phyloP scores from a whole-genome alignment of 2,113 vertebrate genomes.

The Mastomys natalensis region DNA sequence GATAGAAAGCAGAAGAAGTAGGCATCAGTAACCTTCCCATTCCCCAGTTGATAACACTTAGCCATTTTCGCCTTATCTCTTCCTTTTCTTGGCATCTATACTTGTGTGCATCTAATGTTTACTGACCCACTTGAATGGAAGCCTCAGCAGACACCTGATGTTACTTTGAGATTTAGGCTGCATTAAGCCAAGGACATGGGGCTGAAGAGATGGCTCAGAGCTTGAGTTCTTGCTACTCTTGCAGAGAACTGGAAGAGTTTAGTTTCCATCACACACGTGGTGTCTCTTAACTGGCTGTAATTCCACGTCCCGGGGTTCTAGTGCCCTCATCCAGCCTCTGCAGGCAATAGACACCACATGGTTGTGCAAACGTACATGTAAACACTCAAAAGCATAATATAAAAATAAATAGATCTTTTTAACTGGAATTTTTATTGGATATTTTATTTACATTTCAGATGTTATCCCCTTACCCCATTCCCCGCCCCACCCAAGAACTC shows the following conservation, averaged over 20 bases:
- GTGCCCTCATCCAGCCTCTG: not conserved
- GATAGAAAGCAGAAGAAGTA: not conserved
- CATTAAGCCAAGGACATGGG: not conserved
- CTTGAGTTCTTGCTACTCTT: not conserved
- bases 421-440: not conserved
- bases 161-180: slow-evolving; percentile 2
- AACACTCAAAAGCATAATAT: not conserved
- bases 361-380: not conserved
- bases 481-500: too few relatives aligned
- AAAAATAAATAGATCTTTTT: not conserved
- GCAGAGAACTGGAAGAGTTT: not conserved
- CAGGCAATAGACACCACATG: not conserved
- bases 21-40: not conserved
- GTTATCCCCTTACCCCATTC: too few relatives aligned
- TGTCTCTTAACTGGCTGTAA: not conserved
- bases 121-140: slow-evolving; percentile 21
- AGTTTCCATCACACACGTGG: not conserved
- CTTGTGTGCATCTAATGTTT: not conserved
- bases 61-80: not conserved
- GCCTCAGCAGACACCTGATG: not conserved
- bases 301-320: not conserved
- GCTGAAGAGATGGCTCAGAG: not conserved
- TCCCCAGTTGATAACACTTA: not conserved
- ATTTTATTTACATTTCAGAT: too few relatives aligned
- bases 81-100: not conserved